Conservation (phyloP, 2,113 vertebrate species). For the Chrysemys picta region DNA sequence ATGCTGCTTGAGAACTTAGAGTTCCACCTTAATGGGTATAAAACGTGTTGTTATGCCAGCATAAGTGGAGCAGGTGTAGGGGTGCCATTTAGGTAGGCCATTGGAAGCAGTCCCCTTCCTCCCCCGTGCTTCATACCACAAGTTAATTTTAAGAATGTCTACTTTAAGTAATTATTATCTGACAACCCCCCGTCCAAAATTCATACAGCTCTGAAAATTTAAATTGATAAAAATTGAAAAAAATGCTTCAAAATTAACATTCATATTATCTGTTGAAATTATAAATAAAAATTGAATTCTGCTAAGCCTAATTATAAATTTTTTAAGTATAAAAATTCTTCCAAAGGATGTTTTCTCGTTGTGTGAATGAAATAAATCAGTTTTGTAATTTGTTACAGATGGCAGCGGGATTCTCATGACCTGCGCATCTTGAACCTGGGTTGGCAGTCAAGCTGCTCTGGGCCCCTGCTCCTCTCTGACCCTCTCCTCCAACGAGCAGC, state of each 20-base stretch:
- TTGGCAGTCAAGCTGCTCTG: not conserved
- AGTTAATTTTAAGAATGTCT: not conserved
- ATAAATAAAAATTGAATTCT: not conserved
- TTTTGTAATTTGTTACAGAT: not conserved
- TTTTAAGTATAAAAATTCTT: conserved; percentile 50
- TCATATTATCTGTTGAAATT: not conserved
- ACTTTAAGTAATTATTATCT: not conserved
- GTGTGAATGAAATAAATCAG: not conserved
- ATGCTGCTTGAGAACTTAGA: not conserved
- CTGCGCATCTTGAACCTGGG: too few species aligned
- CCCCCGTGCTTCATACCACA: not conserved
- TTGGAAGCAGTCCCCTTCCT: not conserved
- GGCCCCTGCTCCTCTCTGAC: not conserved
- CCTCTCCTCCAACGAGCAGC: not conserved
- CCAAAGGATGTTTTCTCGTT: not conserved
- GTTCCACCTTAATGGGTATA: not conserved
- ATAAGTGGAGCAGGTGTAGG: not conserved
- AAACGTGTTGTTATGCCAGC: not conserved
- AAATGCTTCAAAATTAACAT: not conserved
- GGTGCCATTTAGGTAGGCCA: not conserved
- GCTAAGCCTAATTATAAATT: not conserved
- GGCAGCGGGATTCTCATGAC: not conserved
- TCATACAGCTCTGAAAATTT: not conserved
- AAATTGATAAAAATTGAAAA: not conserved
- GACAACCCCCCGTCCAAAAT: not conserved